phyloP scores from a whole-genome alignment of 1,140 invertebrate species.

The Radopholus similis region DNA sequence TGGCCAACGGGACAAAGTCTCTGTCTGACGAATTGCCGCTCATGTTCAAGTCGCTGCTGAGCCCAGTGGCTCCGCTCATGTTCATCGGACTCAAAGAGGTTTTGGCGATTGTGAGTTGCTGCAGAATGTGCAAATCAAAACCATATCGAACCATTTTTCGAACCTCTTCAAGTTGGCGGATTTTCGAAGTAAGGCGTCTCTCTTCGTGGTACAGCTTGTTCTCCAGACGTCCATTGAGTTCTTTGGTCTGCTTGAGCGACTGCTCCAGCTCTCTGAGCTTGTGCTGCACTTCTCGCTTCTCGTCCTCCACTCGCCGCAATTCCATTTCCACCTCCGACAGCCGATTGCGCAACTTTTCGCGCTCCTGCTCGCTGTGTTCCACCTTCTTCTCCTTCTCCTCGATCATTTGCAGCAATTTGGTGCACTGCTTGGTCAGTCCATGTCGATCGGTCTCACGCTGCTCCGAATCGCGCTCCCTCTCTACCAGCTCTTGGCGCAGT shows the following conservation, averaged over 20 bases:
- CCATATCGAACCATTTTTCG: not conserved
- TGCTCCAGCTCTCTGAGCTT: conserved; percentile 22
- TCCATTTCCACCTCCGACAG: conserved; percentile 19
- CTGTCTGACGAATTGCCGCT: conserved; percentile 32
- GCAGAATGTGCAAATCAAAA: not conserved
- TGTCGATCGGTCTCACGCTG: conserved; percentile 20
- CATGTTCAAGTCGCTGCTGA: conserved; percentile 29
- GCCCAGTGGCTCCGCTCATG: conserved; percentile 12
- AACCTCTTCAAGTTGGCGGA: conserved; percentile 33
- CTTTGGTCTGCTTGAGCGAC: conserved; percentile 14
- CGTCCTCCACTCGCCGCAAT: conserved; percentile 24
- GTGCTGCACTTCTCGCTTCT: conserved; percentile 20
- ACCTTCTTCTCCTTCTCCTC: conserved; percentile 32
- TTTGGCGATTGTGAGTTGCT: conserved; percentile 22
- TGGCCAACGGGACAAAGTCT: conserved; percentile 21
- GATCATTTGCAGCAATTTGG: conserved; percentile 30
- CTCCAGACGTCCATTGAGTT: conserved; percentile 26
- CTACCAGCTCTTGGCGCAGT: conserved; percentile 21
- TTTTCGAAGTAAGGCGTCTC: conserved; percentile 16
- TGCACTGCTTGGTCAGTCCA: conserved; percentile 17
- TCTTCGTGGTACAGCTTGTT: conserved; percentile 38
- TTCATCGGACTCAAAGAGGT: conserved; percentile 28
- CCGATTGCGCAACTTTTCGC: conserved; percentile 18
- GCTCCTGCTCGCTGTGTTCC: conserved; percentile 26
- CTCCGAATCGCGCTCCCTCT: conserved; percentile 21